phyloP scores from a whole-genome alignment of 2,888 invertebrate species.

The Bembecia ichneumoniformis region DNA sequence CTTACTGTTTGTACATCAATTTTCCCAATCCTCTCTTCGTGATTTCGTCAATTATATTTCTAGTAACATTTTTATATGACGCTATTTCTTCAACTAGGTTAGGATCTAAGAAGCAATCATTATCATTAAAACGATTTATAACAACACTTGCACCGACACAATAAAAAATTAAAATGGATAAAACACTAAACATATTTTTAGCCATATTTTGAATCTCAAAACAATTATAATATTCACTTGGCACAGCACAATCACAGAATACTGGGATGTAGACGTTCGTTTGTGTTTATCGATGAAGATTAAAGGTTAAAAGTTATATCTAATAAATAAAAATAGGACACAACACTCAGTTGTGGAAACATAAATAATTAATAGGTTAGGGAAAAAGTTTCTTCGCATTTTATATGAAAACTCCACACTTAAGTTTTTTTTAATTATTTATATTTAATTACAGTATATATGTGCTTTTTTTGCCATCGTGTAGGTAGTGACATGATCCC shows the following conservation, averaged over 20 bases:
- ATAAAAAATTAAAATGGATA: slow-evolving; percentile 1
- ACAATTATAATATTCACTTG: no score
- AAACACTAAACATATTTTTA: background rate
- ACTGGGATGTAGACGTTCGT: background rate
- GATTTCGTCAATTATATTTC: slow-evolving; percentile 58
- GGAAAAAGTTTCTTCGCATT: no score
- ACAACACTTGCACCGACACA: slow-evolving; percentile 15
- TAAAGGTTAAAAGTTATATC: background rate
- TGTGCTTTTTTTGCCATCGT: no score
- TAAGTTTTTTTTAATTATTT: no score
- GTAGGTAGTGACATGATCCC: no score
- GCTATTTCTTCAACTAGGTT: slow-evolving; percentile 63
- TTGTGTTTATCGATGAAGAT: background rate
- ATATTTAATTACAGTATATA: no score
- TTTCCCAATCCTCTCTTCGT: slow-evolving; percentile 50
- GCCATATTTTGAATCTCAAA: no score
- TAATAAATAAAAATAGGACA: background rate
- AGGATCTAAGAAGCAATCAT: slow-evolving; percentile 21
- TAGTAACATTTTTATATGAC: slow-evolving; percentile 58
- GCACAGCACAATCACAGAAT: background rate
- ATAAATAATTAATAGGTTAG: no score
- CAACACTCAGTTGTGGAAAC: no score
- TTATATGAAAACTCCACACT: no score
- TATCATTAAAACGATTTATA: slow-evolving; percentile 19
- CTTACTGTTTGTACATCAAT: slow-evolving; percentile 62